A percentile compares a stretch with the other conserved stretches of the same genome.
phyloP scores from a whole-genome alignment of 2,888 invertebrate species.

The Drosophila histrio region DNA sequence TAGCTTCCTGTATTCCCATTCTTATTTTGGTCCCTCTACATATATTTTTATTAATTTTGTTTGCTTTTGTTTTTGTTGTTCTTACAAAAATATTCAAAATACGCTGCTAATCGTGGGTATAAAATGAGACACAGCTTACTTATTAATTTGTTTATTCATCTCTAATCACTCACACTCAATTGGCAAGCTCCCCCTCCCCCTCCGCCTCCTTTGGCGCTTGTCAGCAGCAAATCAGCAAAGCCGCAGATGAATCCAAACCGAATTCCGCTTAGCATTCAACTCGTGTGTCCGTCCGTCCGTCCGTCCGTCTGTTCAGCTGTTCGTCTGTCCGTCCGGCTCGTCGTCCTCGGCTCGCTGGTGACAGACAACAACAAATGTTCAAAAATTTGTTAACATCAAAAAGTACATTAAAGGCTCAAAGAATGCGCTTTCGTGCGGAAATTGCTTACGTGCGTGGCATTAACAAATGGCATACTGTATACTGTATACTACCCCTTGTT shows the following conservation, averaged over 20 bases:
- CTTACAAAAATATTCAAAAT: too few species aligned
- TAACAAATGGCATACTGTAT: constrained; percentile 66
- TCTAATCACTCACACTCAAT: constrained; percentile 67
- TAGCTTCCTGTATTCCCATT: too few species aligned
- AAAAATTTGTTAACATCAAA: constrained; percentile 79
- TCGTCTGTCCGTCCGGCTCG: background rate
- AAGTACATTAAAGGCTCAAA: constrained; percentile 79
- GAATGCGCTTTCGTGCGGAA: constrained; percentile 80
- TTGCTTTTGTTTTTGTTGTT: too few species aligned
- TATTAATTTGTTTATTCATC: constrained; percentile 66
- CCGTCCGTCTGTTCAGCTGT: background rate
- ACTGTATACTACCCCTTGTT: too few species aligned
- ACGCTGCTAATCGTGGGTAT: too few species aligned
- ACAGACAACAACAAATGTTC: constrained; percentile 73
- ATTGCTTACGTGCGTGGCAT: constrained; percentile 80
- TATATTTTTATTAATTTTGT: too few species aligned
- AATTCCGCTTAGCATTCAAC: constrained; percentile 57
- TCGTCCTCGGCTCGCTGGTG: constrained; percentile 7
- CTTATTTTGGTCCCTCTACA: too few species aligned
- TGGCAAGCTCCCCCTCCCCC: background rate
- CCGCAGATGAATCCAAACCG: constrained; percentile 31
- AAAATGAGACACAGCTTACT: constrained; percentile 19
- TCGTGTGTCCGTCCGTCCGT: constrained; percentile 26
- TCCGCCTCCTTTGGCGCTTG: background rate
- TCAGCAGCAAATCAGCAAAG: constrained; percentile 39